Conservation (phyloP, 2,113 vertebrate genomes). For the Vireo altiloquus region DNA sequence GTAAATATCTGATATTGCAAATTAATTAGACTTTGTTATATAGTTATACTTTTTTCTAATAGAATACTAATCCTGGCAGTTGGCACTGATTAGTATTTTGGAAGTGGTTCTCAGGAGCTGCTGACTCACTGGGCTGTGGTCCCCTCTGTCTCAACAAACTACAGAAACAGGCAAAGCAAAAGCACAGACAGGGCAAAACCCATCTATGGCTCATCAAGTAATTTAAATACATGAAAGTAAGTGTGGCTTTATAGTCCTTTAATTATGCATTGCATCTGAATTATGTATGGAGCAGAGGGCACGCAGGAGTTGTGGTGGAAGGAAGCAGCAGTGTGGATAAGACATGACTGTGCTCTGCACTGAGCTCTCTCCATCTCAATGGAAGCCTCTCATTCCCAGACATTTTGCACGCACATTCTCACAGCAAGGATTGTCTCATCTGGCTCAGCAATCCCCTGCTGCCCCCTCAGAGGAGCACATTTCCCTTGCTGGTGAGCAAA, state of each 20-base stretch:
- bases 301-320: not conserved
- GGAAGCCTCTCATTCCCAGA: not conserved
- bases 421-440: not conserved
- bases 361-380: not conserved
- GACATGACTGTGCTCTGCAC: not conserved
- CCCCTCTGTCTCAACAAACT: not conserved
- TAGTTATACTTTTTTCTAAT: not conserved
- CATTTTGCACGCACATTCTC: not conserved
- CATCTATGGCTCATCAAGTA: not conserved
- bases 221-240: constrained; percentile 51
- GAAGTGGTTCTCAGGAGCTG: not conserved
- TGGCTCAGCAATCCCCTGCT: not conserved
- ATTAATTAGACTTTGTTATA: not conserved
- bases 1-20: not conserved
- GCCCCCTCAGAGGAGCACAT: not conserved
- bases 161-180: not conserved
- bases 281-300: constrained; percentile 22
- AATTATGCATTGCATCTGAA: constrained; percentile 54
- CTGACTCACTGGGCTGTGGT: not conserved
- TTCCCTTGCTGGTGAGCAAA: not conserved
- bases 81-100: not conserved
- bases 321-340: not conserved
- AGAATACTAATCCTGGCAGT: not conserved
- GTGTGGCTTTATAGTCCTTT: constrained; percentile 1
- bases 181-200: not conserved